phyloP scores from a whole-genome alignment of 2,888 invertebrate genomes.

The Diabrotica balteata region DNA sequence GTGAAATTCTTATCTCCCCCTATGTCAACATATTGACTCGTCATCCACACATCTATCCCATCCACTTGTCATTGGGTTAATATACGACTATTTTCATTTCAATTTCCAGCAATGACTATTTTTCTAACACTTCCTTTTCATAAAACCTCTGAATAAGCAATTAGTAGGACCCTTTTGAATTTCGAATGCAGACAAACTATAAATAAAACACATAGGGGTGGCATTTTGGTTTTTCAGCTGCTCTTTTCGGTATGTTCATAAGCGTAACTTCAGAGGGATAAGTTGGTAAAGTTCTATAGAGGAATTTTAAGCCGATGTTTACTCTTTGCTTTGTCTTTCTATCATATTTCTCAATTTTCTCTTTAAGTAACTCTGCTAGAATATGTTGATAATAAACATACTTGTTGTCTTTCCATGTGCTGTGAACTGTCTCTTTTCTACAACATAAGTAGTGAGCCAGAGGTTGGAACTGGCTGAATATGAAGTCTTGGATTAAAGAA shows the following conservation, averaged over 20 bases:
- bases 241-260: slow-evolving; percentile 6
- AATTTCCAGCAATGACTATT: slow-evolving; percentile 25
- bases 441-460: too few species aligned
- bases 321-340: too few species aligned
- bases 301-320: too few species aligned
- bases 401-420: too few species aligned
- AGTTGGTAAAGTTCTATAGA: too few species aligned
- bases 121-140: slow-evolving; percentile 24
- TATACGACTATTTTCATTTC: slow-evolving; percentile 27
- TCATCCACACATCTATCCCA: slow-evolving; percentile 16
- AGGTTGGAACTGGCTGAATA: too few species aligned
- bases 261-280: background rate
- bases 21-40: slow-evolving; percentile 16
- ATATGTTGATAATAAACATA: too few species aligned
- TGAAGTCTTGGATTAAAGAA: too few species aligned
- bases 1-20: background rate
- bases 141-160: slow-evolving; percentile 30
- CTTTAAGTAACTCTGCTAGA: too few species aligned
- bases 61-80: slow-evolving; percentile 20
- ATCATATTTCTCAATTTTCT: too few species aligned
- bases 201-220: slow-evolving; percentile 29
- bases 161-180: slow-evolving; percentile 24
- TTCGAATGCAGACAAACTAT: slow-evolving; percentile 23
- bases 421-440: too few species aligned
- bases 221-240: slow-evolving; percentile 35